phyloP scores from a whole-genome alignment of 2,797 vertebrate species.

The Anabacerthia variegaticeps region DNA sequence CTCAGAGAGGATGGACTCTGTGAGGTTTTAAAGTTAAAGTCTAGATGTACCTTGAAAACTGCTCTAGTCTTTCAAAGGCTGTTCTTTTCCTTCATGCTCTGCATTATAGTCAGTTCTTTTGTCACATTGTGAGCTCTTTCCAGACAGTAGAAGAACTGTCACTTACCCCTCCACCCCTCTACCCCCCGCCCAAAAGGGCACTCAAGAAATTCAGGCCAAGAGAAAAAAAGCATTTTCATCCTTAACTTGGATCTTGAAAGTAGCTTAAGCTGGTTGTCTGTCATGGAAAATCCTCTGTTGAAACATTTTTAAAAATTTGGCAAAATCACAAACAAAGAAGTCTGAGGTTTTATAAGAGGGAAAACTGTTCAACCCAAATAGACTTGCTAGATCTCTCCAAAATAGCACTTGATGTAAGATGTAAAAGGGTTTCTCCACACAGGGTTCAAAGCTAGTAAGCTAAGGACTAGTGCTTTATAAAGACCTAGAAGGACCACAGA shows the following conservation, averaged over 20 bases:
- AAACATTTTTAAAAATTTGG: neutral
- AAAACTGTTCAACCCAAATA: neutral
- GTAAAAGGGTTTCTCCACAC: neutral
- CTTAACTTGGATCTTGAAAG: neutral
- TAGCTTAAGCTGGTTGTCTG: neutral
- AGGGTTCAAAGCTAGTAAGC: neutral
- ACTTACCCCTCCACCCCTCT: neutral
- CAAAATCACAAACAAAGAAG: neutral
- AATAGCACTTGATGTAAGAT: neutral
- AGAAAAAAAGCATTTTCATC: neutral
- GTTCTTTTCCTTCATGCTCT: neutral
- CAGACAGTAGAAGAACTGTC: neutral
- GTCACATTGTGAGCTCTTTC: neutral
- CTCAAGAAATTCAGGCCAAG: neutral
- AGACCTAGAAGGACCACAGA: neutral
- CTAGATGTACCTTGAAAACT: neutral
- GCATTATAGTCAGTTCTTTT: neutral
- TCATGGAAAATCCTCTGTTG: neutral
- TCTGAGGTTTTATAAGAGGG: neutral
- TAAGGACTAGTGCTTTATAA: neutral
- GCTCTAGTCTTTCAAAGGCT: neutral
- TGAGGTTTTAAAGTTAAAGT: neutral
- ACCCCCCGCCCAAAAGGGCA: neutral
- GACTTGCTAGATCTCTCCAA: neutral
- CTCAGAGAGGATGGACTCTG: neutral